Conservation (phyloP, 2,113 vertebrate species). For the Phyllostomus hastatus region DNA sequence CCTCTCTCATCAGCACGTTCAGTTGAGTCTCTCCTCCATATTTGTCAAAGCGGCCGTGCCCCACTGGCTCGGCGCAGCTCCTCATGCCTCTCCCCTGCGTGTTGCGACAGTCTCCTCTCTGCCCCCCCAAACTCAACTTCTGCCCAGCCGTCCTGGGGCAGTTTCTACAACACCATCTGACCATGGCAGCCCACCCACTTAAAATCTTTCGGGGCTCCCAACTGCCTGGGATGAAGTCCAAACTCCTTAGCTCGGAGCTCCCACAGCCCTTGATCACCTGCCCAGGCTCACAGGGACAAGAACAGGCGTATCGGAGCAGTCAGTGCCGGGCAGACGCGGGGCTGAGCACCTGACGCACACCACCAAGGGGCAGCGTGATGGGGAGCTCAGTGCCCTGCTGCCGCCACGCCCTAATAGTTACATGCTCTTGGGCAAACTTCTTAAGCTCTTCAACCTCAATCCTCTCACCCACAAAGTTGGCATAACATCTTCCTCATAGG, state of each 20-base stretch:
- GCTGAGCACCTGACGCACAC: not conserved
- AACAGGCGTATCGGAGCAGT: too few species aligned
- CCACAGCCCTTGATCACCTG: not conserved
- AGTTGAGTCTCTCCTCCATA: not conserved
- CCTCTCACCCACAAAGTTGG: not conserved
- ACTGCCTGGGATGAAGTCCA: too few species aligned
- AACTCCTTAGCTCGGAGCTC: not conserved
- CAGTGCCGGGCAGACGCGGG: accelerated
- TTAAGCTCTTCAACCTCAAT: not conserved
- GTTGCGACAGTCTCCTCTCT: not conserved
- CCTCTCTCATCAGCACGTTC: not conserved
- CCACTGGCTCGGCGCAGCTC: not conserved
- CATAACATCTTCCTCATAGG: not conserved
- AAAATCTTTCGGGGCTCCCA: not conserved
- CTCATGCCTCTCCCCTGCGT: not conserved
- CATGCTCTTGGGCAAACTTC: not conserved
- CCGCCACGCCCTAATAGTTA: too few species aligned
- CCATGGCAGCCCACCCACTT: not conserved
- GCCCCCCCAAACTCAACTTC: not conserved
- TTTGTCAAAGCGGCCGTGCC: not conserved
- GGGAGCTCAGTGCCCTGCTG: accelerated
- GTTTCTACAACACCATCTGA: not conserved
- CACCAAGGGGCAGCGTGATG: not conserved
- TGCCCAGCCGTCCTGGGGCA: not conserved
- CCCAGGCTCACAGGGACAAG: not conserved